Base-by-base conservation (phyloP, 2,888 invertebrate genomes). In the Gibbula magus region DNA sequence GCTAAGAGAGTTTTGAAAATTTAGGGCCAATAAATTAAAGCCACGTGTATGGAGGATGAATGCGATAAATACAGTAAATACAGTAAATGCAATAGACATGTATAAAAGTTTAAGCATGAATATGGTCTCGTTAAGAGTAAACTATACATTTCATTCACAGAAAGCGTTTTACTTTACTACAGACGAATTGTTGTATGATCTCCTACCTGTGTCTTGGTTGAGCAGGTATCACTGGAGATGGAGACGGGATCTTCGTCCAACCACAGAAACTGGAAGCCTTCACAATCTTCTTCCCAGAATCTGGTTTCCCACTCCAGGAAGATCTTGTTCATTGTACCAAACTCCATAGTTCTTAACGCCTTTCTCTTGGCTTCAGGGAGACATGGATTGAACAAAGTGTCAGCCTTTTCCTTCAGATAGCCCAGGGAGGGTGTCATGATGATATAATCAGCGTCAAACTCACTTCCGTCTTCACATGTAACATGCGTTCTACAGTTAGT, bases 381-480 rank as follows among this genome's bases (percentile, higher is more conserved):
- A 94, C 94, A 0, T 4, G 96, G 96, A 85, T 95, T 95, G 90
- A 96, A 96, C 86, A 96, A 92, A 85, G 95, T 94, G 81, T 95
- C 94, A 13, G 95, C 95, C 89, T 96, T 95, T 86, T 95, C 95
- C 92, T 96, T 96, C 7, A 97, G 93, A 66, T 96, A 96, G 7
- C 97, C 97, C 10, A 97, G 93, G 0, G 97, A 96, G 53, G 96
- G 93, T 0, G 96, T 96, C 35, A 96, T 93, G 79, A 97, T 95
- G 0, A 96, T 95, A 88, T 96, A 96, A 91, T 97, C 96, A 0
- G 95, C 96, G 52, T 77, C 66, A 51, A 85, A 51, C 4, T 61
- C 79, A 53, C 84, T 82, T 22, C 88, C 88, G 79, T 87, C 79
- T 13, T 75, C 51, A 52, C 85, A 86, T 29, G 82, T 82, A 7